These are phyloP conservation scores for Ectemnius cavifrons DNA, from an alignment of 2,888 invertebrate genomes.

Conservation along the genomic window DNA sequence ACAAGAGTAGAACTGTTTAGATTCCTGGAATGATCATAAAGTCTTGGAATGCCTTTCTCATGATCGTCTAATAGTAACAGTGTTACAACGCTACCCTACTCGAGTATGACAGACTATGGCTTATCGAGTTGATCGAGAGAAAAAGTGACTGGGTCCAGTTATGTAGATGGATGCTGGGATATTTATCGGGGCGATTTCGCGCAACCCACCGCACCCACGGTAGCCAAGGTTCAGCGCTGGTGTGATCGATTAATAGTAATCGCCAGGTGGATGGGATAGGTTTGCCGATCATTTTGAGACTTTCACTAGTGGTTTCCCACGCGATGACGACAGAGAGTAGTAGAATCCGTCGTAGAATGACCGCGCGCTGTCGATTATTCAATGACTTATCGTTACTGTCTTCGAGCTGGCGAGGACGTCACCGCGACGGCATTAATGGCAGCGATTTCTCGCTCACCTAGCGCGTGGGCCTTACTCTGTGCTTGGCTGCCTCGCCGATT, in stretches of 20 bases:
- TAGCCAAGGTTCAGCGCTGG: not conserved
- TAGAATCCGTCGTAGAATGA: not conserved
- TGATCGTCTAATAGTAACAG: too few relatives aligned
- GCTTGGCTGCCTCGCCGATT: slow-evolving; percentile 19
- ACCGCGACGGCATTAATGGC: slow-evolving; percentile 53
- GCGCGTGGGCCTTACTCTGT: slow-evolving; percentile 16
- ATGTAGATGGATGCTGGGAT: not conserved
- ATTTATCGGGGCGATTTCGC: not conserved
- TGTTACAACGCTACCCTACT: too few relatives aligned
- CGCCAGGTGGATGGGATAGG: slow-evolving; percentile 46
- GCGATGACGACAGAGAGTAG: slow-evolving; percentile 49
- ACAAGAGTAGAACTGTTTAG: too few relatives aligned
- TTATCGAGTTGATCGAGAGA: too few relatives aligned
- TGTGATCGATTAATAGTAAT: slow-evolving; percentile 47
- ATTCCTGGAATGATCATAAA: too few relatives aligned
- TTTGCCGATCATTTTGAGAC: slow-evolving; percentile 48
- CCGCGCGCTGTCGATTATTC: slow-evolving; percentile 59
- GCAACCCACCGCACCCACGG: not conserved
- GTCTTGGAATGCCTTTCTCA: too few relatives aligned
- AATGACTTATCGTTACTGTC: slow-evolving; percentile 56
- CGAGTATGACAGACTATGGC: too few relatives aligned
- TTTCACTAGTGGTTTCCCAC: slow-evolving; percentile 61
- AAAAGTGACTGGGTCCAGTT: too few relatives aligned
- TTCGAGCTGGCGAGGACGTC: slow-evolving; percentile 51
- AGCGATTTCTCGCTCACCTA: slow-evolving; percentile 53